Conservation (phyloP, 2,113 vertebrate genomes). For the Nesogale talazaci region DNA sequence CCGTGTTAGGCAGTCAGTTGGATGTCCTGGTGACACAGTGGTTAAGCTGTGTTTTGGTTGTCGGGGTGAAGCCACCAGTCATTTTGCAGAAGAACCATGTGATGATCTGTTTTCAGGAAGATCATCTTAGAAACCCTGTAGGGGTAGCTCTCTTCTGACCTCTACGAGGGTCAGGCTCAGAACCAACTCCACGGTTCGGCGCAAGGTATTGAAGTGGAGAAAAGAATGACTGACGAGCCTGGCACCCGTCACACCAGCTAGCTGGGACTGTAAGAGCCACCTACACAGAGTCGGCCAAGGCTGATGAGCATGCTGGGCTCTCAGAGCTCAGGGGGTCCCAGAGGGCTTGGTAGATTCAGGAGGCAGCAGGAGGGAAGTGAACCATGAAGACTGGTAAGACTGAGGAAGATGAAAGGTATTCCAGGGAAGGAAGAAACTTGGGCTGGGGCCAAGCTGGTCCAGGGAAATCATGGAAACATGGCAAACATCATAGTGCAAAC, state of each 20-base stretch:
- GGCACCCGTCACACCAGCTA: accelerated
- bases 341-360: neutral
- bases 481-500: neutral
- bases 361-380: neutral
- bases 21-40: neutral
- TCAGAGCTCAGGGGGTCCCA: neutral
- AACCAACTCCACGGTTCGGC: neutral
- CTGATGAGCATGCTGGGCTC: neutral
- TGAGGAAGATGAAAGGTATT: neutral
- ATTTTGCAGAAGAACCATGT: neutral
- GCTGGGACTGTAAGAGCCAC: neutral
- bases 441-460: neutral
- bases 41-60: neutral
- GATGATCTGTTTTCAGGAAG: neutral
- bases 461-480: neutral
- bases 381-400: neutral
- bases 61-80: neutral
- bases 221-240: neutral
- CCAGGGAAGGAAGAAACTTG: neutral
- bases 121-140: neutral
- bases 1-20: neutral
- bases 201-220: neutral
- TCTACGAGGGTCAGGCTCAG: neutral
- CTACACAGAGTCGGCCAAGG: neutral
- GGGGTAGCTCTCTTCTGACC: neutral